Conservation (phyloP, 1,140 invertebrate genomes). For the Lepidotrigona ventralis region DNA sequence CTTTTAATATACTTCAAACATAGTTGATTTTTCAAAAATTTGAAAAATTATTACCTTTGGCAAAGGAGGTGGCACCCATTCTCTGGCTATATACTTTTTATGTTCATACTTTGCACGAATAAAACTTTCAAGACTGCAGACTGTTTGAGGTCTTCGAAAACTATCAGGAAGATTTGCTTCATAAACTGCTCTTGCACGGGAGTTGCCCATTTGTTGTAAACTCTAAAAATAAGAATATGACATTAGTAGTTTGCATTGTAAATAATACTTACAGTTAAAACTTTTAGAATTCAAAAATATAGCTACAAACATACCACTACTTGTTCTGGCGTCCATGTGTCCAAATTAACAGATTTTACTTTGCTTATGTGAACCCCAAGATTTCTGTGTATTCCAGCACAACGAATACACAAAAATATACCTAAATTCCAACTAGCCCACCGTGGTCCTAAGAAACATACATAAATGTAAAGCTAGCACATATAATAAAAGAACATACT, state of each 20-base stretch:
- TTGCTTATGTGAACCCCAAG: conserved; percentile 98
- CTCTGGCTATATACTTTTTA: conserved; percentile 98
- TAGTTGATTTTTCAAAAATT: neutral
- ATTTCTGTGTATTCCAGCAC: conserved; percentile 98
- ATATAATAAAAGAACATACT: conserved; percentile 7
- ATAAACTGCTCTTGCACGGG: conserved; percentile 96
- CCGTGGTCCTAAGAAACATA: conserved; percentile 89
- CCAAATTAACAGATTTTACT: conserved; percentile 98
- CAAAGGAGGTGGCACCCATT: conserved; percentile 94
- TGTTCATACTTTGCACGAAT: conserved; percentile 99
- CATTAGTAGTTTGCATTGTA: neutral
- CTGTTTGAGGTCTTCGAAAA: conserved; percentile 96
- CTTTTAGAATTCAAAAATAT: neutral
- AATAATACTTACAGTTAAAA: neutral
- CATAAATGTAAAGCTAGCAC: conserved; percentile 7
- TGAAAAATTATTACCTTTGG: conserved; percentile 83
- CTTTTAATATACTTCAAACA: neutral
- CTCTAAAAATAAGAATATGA: conserved; percentile 80
- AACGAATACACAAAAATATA: conserved; percentile 98
- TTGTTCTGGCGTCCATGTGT: conserved; percentile 99
- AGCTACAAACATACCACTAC: conserved; percentile 84
- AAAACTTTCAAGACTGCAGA: conserved; percentile 95
- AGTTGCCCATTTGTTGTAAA: conserved; percentile 99
- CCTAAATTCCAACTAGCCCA: conserved; percentile 99
- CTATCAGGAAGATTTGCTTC: conserved; percentile 98